These are phyloP conservation scores for Amblyopsis hoosieri DNA, from an alignment of 2,797 vertebrate species.

Conservation along the genomic window DNA sequence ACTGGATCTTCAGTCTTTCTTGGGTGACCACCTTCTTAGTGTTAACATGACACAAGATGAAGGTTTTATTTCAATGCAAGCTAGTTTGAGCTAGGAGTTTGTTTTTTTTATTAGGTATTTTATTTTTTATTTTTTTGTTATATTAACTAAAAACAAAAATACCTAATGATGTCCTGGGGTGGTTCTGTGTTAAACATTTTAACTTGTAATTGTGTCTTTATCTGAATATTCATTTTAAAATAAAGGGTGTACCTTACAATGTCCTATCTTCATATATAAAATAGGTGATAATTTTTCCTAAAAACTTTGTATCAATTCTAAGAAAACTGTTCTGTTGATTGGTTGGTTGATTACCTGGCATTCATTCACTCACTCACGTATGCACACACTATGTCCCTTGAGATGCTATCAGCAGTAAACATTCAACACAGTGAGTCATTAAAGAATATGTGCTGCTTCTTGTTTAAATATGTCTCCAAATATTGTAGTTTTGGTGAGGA, in stretches of 20 bases:
- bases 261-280: too few relatives aligned
- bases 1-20: constrained; percentile 80
- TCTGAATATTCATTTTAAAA: neutral
- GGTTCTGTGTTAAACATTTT: neutral
- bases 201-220: neutral
- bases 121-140: too few relatives aligned
- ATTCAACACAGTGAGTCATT: constrained; percentile 17
- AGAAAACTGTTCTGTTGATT: too few relatives aligned
- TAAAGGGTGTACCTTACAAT: too few relatives aligned
- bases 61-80: constrained; percentile 71
- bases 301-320: too few relatives aligned
- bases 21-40: constrained; percentile 81
- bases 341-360: too few relatives aligned
- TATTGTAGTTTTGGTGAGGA: too few relatives aligned
- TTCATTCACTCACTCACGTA: too few relatives aligned
- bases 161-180: constrained; percentile 2
- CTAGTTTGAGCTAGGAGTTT: constrained; percentile 5
- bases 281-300: too few relatives aligned
- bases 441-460: constrained; percentile 30
- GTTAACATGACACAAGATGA: constrained; percentile 81
- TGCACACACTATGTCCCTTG: neutral
- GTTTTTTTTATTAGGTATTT: neutral
- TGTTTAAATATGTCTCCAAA: neutral
- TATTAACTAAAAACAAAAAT: constrained; percentile 10
- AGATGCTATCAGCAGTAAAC: constrained; percentile 20